These are phyloP conservation scores for Rhynchonycteris naso DNA, from an alignment of 2,797 vertebrate genomes.

Conservation along the genomic window DNA sequence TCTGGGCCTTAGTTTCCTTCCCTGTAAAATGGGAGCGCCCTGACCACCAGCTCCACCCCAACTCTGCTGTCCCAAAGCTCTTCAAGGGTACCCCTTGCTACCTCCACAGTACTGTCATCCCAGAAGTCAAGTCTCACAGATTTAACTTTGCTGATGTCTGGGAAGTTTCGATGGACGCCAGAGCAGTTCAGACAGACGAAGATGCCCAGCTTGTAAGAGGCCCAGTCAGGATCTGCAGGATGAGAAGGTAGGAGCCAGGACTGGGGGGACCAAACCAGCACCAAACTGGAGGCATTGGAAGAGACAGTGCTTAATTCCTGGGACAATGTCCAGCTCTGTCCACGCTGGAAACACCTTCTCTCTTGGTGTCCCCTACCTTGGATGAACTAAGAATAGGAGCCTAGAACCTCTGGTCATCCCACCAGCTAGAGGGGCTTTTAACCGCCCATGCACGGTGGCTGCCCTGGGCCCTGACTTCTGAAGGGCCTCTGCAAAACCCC, in stretches of 20 bases:
- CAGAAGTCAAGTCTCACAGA: slow-evolving; percentile 95
- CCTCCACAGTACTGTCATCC: slow-evolving; percentile 92
- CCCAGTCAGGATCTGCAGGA: slow-evolving; percentile 94
- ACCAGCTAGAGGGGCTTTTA: background rate
- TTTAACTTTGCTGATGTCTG: slow-evolving; percentile 91
- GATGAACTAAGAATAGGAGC: background rate
- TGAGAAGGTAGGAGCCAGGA: background rate
- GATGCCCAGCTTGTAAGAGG: slow-evolving; percentile 92
- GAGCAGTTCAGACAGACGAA: slow-evolving; percentile 96
- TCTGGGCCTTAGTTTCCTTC: background rate
- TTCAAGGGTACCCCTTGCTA: slow-evolving; percentile 73
- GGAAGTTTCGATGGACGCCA: slow-evolving; percentile 92
- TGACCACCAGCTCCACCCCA: background rate
- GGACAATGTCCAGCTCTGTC: background rate
- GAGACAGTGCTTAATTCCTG: background rate
- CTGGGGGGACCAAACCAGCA: background rate
- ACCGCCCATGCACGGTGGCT: no score
- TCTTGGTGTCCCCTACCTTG: background rate
- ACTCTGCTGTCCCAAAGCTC: background rate
- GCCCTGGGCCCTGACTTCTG: no score
- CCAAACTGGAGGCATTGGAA: background rate
- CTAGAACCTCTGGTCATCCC: background rate
- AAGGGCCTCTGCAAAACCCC: no score
- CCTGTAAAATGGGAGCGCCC: background rate
- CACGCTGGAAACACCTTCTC: background rate